Evolutionary conservation across 1,140 invertebrate genomes (phyloP).

Genomic region (Dolichoris vasculosae): DNA sequence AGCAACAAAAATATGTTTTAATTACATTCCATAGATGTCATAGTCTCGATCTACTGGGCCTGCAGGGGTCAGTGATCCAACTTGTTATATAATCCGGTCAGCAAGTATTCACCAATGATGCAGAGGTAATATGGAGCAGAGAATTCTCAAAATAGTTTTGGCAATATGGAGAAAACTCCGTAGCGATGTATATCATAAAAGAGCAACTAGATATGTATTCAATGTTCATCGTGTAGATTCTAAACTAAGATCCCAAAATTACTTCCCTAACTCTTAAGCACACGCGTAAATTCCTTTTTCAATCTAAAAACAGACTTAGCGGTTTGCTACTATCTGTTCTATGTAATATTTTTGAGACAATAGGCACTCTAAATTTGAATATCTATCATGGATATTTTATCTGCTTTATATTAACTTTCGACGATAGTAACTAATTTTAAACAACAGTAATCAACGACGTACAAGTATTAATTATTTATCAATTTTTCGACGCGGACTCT

Average conservation of each 20-base stretch:
- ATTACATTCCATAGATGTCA: constrained; percentile 65
- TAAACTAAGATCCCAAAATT: constrained; percentile 41
- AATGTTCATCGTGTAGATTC: constrained; percentile 26
- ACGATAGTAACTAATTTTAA: neutral
- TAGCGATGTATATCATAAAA: constrained; percentile 37
- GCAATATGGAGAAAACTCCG: constrained; percentile 48
- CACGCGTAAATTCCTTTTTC: constrained; percentile 15
- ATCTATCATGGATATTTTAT: neutral
- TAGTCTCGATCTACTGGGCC: constrained; percentile 60
- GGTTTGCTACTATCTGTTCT: constrained; percentile 14
- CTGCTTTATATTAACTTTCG: neutral
- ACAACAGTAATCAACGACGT: neutral
- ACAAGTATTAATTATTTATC: neutral
- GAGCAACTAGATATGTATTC: constrained; percentile 30
- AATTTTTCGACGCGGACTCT: neutral
- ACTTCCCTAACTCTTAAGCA: constrained; percentile 36
- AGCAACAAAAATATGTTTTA: constrained; percentile 55
- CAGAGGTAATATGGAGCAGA: constrained; percentile 64
- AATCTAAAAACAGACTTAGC: constrained; percentile 47
- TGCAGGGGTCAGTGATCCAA: constrained; percentile 59
- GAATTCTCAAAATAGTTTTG: constrained; percentile 69
- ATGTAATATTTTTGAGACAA: constrained; percentile 17
- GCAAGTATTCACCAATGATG: constrained; percentile 59
- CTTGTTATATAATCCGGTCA: constrained; percentile 64
- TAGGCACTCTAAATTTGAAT: neutral